These are phyloP conservation scores for Campylorhamphus procurvoides DNA, from an alignment of 2,113 vertebrate species.

Conservation along the genomic window DNA sequence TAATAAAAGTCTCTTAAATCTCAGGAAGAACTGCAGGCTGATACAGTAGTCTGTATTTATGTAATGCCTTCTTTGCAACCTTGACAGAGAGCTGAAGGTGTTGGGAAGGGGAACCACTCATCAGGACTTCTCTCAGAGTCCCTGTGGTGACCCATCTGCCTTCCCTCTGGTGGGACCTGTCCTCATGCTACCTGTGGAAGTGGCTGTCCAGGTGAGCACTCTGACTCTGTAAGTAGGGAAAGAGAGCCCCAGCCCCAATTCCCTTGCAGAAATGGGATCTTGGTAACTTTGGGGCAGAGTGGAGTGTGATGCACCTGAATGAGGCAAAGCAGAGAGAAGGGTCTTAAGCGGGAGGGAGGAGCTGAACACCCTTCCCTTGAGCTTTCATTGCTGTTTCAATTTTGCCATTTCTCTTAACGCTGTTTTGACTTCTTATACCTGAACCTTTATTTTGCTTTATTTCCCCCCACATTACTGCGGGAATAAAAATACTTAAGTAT, in stretches of 20 bases:
- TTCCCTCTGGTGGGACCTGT: neutral
- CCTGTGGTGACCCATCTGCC: neutral
- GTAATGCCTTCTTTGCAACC: neutral
- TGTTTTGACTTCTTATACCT: neutral
- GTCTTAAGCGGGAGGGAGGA: neutral
- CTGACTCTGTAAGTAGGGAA: neutral
- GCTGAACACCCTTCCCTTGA: neutral
- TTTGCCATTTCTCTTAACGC: neutral
- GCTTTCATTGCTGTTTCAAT: neutral
- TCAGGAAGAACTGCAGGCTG: neutral
- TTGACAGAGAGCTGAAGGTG: neutral
- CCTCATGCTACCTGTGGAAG: neutral
- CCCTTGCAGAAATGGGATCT: neutral
- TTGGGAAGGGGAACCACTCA: neutral
- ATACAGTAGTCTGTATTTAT: rapidly evolving
- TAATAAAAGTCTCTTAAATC: neutral
- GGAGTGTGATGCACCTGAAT: neutral
- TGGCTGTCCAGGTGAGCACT: rapidly evolving
- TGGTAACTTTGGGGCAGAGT: neutral
- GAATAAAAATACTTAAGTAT: neutral
- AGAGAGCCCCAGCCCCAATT: neutral
- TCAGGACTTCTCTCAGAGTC: neutral
- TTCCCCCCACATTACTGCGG: neutral
- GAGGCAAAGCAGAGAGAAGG: neutral
- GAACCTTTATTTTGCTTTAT: neutral